These are phyloP conservation scores for Momotus momota DNA, from an alignment of 2,797 vertebrate species.

Conservation along the genomic window DNA sequence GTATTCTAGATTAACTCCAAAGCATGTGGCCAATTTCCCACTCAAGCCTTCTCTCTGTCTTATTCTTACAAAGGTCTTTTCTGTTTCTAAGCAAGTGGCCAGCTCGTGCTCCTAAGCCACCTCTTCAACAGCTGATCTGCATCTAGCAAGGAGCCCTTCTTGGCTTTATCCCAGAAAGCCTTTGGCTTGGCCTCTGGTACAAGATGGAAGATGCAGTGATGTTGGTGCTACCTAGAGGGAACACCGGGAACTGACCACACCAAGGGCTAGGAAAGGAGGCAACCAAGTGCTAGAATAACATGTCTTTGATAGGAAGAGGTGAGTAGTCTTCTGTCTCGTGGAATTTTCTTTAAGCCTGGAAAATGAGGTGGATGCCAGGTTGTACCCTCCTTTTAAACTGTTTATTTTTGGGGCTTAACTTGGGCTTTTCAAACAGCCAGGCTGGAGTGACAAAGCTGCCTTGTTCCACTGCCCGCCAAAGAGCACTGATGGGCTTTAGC, in stretches of 20 bases:
- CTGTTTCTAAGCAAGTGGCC: background rate
- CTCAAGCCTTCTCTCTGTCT: background rate
- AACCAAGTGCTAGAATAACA: background rate
- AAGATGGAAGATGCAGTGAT: background rate
- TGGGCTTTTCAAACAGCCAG: background rate
- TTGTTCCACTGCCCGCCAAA: background rate
- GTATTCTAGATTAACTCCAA: background rate
- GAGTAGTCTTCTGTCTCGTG: background rate
- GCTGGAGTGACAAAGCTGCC: background rate
- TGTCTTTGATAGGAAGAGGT: background rate
- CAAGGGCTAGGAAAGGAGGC: background rate
- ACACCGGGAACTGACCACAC: background rate
- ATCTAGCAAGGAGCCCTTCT: background rate
- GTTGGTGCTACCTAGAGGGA: background rate
- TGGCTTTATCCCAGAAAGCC: background rate
- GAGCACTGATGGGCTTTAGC: background rate
- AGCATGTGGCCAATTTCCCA: background rate
- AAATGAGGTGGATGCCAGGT: background rate
- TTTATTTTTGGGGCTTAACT: background rate
- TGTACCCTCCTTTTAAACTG: background rate
- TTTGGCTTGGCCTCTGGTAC: background rate
- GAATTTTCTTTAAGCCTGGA: background rate
- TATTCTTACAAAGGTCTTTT: background rate
- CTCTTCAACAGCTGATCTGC: background rate
- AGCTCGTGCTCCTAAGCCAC: background rate